Evolutionary conservation across 2,113 vertebrate genomes (phyloP).

Genomic region (Chelonoidis abingdonii): DNA sequence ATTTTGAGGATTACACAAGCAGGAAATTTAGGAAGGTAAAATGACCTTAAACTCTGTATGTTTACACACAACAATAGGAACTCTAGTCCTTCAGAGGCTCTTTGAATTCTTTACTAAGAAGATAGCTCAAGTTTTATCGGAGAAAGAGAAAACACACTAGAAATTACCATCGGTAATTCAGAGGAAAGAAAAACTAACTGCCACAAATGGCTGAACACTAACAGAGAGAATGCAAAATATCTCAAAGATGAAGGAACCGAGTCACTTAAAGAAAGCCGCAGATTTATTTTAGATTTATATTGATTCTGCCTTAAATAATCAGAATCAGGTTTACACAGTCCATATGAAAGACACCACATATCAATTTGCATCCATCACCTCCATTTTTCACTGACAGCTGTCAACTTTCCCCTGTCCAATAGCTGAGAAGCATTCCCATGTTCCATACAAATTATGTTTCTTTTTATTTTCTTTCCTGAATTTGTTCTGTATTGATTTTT

Average conservation of each 20-base stretch:
- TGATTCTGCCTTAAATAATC: background rate
- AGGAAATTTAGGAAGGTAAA: slow-evolving; percentile 6
- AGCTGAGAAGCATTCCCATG: background rate
- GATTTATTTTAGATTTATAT: background rate
- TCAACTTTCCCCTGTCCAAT: background rate
- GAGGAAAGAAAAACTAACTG: background rate
- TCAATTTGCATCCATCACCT: background rate
- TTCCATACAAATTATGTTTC: background rate
- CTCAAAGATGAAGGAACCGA: background rate
- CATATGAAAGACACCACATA: background rate
- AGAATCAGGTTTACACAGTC: background rate
- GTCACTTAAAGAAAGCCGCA: background rate
- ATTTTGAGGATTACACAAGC: background rate
- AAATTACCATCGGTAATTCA: background rate
- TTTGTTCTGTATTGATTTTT: background rate
- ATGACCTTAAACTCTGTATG: background rate
- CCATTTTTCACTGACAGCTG: background rate
- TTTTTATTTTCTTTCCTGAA: background rate
- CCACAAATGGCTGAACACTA: background rate
- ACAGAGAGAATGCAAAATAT: slow-evolving; percentile 31
- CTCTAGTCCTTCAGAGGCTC: slow-evolving; percentile 7
- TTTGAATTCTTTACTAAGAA: slow-evolving; percentile 11
- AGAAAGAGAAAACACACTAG: background rate
- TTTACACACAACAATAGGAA: slow-evolving; percentile 22
- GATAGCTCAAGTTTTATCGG: slow-evolving; percentile 8